Conservation (phyloP, 2,113 vertebrate species). For the Spea bombifrons region DNA sequence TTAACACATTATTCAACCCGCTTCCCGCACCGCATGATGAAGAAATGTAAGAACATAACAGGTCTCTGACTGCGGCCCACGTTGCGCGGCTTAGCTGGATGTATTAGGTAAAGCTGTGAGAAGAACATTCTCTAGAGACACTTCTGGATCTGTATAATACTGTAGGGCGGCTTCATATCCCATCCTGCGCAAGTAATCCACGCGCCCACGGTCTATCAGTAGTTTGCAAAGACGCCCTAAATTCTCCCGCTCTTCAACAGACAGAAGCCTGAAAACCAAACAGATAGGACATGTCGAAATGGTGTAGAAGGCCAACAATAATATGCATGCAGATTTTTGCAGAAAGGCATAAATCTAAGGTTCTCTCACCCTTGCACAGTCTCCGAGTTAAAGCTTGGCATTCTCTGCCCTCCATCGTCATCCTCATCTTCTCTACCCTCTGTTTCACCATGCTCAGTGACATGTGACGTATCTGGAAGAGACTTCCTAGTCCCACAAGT, state of each 20-base stretch:
- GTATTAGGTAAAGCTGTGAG: slow-evolving; percentile 73
- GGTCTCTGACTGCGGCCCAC: no score
- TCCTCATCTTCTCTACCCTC: slow-evolving; percentile 46
- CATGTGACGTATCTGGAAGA: slow-evolving; percentile 40
- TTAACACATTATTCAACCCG: no score
- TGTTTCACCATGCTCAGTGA: slow-evolving; percentile 37
- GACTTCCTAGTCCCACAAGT: slow-evolving; percentile 79
- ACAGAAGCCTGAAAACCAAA: slow-evolving; percentile 66
- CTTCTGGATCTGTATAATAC: slow-evolving; percentile 67
- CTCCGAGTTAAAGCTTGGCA: slow-evolving; percentile 49
- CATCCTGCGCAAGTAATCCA: slow-evolving; percentile 72
- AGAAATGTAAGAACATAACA: no score
- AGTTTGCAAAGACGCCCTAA: slow-evolving; percentile 83
- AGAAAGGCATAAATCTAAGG: background rate
- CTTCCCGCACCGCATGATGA: no score
- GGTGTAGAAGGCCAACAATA: background rate
- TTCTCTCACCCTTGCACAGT: slow-evolving; percentile 66
- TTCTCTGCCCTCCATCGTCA: slow-evolving; percentile 64
- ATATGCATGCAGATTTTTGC: background rate
- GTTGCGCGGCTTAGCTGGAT: no score
- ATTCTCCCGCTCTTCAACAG: slow-evolving; percentile 72
- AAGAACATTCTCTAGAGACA: slow-evolving; percentile 93
- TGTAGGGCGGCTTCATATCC: slow-evolving; percentile 73
- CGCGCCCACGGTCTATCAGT: slow-evolving; percentile 82
- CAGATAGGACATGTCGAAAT: slow-evolving; percentile 20